Conservation (phyloP, 2,113 vertebrate species). For the Chascanopsetta lugubris region DNA sequence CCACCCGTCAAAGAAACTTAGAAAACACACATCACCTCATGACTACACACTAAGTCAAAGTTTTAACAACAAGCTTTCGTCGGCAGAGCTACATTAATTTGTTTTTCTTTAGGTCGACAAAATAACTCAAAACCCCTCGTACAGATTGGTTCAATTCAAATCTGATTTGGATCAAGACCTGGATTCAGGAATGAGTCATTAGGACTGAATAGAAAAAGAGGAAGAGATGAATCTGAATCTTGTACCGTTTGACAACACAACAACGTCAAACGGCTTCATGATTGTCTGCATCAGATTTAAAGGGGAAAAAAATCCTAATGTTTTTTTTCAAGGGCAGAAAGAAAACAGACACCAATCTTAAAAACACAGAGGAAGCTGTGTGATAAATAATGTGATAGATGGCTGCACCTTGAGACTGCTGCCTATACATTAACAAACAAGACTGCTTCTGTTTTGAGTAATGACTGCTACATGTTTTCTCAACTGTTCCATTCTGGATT, state of each 20-base stretch:
- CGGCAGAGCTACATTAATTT: too few relatives aligned
- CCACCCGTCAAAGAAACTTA: too few relatives aligned
- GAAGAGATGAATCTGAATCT: too few relatives aligned
- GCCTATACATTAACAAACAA: background rate
- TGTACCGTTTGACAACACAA: background rate
- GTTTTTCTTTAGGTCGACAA: too few relatives aligned
- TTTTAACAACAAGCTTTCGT: too few relatives aligned
- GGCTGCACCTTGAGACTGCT: background rate
- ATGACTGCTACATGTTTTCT: constrained; percentile 1
- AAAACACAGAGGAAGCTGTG: background rate
- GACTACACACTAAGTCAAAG: too few relatives aligned
- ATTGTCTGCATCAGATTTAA: background rate
- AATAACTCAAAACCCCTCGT: too few relatives aligned
- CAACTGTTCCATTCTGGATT: background rate
- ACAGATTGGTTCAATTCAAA: too few relatives aligned
- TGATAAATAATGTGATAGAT: background rate
- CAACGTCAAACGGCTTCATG: background rate
- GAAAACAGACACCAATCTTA: background rate
- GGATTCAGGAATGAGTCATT: too few relatives aligned
- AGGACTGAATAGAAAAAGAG: too few relatives aligned
- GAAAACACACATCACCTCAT: too few relatives aligned
- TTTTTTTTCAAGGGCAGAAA: background rate
- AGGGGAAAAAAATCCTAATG: background rate
- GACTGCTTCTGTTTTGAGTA: background rate
- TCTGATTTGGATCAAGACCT: too few relatives aligned